phyloP scores from a whole-genome alignment of 2,797 vertebrate species.

The Balearica regulorum region DNA sequence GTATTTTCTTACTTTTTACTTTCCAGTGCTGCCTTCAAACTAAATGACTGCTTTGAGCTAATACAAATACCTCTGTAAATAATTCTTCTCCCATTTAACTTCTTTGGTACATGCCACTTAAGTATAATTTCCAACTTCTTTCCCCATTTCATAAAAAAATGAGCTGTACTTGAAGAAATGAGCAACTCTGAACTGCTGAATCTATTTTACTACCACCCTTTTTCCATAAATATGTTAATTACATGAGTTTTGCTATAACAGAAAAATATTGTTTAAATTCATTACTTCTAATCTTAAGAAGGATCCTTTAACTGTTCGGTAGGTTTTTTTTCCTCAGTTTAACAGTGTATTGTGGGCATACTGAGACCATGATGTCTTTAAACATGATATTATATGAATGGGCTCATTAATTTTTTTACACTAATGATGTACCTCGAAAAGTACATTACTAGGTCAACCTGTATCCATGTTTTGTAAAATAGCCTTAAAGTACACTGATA shows the following conservation, averaged over 20 bases:
- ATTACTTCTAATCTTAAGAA: not conserved
- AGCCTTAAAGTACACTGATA: not conserved
- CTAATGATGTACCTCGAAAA: not conserved
- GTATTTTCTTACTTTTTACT: constrained; percentile 4
- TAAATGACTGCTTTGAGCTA: not conserved
- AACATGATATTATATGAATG: not conserved
- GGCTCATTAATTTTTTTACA: not conserved
- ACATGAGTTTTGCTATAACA: not conserved
- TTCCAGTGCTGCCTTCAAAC: not conserved
- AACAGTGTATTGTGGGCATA: not conserved
- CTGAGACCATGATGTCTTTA: not conserved
- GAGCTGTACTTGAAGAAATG: not conserved
- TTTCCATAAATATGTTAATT: constrained; percentile 19
- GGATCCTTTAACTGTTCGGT: not conserved
- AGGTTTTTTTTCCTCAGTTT: not conserved
- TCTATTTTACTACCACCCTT: not conserved
- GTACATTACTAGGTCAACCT: not conserved
- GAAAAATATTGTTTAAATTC: constrained; percentile 28
- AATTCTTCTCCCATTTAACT: not conserved
- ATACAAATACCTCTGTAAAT: not conserved
- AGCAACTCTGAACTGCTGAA: not conserved
- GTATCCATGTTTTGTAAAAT: not conserved
- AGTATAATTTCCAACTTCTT: not conserved
- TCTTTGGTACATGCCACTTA: not conserved
- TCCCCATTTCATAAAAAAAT: not conserved